Evolutionary conservation across 92 coral and sea anemone genomes (phyloP), one percentile per base, ranked within the genome.

Genomic region (Epizoanthus ramosus): DNA sequence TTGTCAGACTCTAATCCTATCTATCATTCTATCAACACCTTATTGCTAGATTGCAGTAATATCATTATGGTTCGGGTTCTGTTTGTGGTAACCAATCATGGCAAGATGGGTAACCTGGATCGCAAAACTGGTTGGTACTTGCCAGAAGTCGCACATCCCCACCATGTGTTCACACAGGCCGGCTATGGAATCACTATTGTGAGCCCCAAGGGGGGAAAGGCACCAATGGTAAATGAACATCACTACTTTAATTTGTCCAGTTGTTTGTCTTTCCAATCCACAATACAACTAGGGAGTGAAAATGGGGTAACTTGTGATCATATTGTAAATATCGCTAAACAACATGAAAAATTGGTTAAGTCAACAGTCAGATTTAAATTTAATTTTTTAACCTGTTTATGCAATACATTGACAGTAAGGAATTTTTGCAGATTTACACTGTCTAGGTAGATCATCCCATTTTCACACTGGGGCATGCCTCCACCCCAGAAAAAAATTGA

Each of bases 131-230:
- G 98, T 31, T 95, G 98, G 98, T 95, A 93, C 66, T 85, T 95
- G 2, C 97, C 97, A 21, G 98, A 95, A 85, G 92, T 89, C 28
- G 98, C 98, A 5, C 98, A 93, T 84, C 98, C 98, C 14, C 90
- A 95, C 73, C 85, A 89, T 57, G 94, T 91, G 28, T 93, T 95
- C 73, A 94, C 93, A 74, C 80, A 88, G 68, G 98, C 97, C 71
- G 95, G 98, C 14, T 89, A 80, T 85, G 80, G 81, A 14, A 80
- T 93, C 68, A 88, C 86, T 45, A 39, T 90, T 17, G 96, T 92
- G 47, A 93, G 98, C 60, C 98, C 98, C 39, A 88, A 83, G 61
- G 98, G 98, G 35, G 98, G 98, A 57, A 81, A 86, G 54, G 98
- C 98, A 37, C 98, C 98, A 21, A 43, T 95, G 98, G 98, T 93